Base-by-base conservation (phyloP, 2,113 vertebrate genomes). In the Hippocampus comes region DNA sequence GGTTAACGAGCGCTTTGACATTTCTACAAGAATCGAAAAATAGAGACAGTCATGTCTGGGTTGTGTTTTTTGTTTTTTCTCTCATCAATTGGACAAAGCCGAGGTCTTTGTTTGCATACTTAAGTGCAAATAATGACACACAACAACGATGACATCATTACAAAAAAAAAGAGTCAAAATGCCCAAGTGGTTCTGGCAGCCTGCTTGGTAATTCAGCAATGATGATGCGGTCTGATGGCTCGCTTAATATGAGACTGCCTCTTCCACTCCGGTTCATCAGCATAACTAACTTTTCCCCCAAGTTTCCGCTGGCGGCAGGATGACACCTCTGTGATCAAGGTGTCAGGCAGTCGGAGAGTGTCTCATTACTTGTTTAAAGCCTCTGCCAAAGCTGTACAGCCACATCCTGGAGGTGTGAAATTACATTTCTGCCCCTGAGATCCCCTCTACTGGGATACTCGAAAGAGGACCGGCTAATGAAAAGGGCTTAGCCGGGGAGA, bases 311-410 rank as follows among this genome's bases (percentile, higher is more conserved):
- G 59, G 75, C 73, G 56, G 80, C 83, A 85, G 84, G 76, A 82
- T 86, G 87, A 91, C 86, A 89, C 77, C 78, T 86, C 79, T 87
- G 80, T 86, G 83, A 88, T 87, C 79, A 72, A 74, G 73, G 61
- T 80, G 85, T 80, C 68, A 21, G 68, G 65, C 77, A 77, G 78
- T 79, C 66, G 80, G 77, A 78, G 84, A 79, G 75, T 85, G 87
- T 87, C 80, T 90, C 86, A 90, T 90, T 89, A 89, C 87, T 84
- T 71, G 74, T 86, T 82, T 82, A 86, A 89, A 88, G 77, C 85
- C 73, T 71, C 80, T 59, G 79, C 82, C 72, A 79, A 76, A 84
- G 72, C 81, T 23, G 83, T 87, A 82, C 78, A 79, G 74, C 71
- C 76, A 73, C 87, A 84, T 84, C 79, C 84, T 60, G 68, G 72